A percentile compares a stretch with the other conserved stretches of the same genome.
phyloP scores from a whole-genome alignment of 2,113 vertebrate species.

The Apodemus sylvaticus region DNA sequence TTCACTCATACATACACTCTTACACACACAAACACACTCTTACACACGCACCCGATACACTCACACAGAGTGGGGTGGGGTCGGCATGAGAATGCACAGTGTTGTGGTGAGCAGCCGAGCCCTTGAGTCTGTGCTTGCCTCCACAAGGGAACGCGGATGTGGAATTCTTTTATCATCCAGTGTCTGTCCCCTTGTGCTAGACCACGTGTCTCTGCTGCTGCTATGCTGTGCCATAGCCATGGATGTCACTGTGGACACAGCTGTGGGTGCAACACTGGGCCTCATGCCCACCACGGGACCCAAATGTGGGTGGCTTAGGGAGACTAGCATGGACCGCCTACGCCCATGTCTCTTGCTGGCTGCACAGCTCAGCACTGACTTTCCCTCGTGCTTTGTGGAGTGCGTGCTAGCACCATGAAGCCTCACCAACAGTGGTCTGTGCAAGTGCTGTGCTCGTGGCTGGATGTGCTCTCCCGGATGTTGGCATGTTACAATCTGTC shows the following conservation, averaged over 20 bases:
- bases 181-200: accelerated
- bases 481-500: neutral
- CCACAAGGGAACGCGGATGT: accelerated
- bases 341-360: accelerated
- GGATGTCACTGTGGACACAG: neutral
- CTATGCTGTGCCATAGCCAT: accelerated
- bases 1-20: neutral
- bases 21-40: too few species aligned
- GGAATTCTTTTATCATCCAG: neutral
- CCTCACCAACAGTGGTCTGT: neutral
- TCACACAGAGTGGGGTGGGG: neutral
- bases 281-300: neutral
- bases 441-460: accelerated
- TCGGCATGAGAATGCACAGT: neutral
- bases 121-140: neutral
- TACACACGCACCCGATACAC: neutral
- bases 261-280: neutral
- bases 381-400: neutral
- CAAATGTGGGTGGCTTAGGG: too few species aligned
- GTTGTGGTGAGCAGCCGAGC: neutral
- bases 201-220: too few species aligned
- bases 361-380: accelerated
- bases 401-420: accelerated
- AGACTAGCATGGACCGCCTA: too few species aligned
- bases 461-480: neutral